Conservation (phyloP, 2,113 vertebrate species). For the Hystrix cristata region DNA sequence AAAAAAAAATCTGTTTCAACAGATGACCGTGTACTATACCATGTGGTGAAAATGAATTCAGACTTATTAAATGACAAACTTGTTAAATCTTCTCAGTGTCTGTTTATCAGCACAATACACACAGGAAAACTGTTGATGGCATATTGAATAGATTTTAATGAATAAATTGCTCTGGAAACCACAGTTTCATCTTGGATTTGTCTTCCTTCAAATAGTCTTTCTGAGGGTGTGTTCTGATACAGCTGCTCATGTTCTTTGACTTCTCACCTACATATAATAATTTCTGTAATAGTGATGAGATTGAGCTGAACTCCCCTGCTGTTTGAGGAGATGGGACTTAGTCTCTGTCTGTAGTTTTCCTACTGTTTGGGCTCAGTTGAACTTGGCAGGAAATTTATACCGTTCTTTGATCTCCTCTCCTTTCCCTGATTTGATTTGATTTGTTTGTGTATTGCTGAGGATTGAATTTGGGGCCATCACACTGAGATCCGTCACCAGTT, state of each 20-base stretch:
- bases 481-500: not conserved
- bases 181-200: constrained; percentile 77
- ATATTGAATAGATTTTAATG: constrained; percentile 74
- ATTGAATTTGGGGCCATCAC: not conserved
- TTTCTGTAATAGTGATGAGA: not conserved
- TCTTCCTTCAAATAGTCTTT: constrained; percentile 66
- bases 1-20: constrained; percentile 88
- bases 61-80: constrained; percentile 91
- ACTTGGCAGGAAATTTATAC: not conserved
- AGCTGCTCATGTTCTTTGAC: not conserved
- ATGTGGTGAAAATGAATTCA: constrained; percentile 89
- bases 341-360: not conserved
- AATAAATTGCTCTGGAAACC: constrained; percentile 88
- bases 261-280: not conserved
- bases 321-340: not conserved
- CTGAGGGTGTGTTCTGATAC: not conserved
- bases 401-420: not conserved
- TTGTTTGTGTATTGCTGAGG: not conserved
- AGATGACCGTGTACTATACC: constrained; percentile 89
- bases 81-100: constrained; percentile 88
- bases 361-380: not conserved
- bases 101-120: constrained; percentile 82
- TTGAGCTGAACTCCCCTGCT: not conserved
- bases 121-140: constrained; percentile 76
- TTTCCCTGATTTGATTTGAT: not conserved